Percentiles rank a stretch among this genome's conserved stretches.
phyloP scores from a whole-genome alignment of 1,140 invertebrate genomes.

The Ectropis grisescens region DNA sequence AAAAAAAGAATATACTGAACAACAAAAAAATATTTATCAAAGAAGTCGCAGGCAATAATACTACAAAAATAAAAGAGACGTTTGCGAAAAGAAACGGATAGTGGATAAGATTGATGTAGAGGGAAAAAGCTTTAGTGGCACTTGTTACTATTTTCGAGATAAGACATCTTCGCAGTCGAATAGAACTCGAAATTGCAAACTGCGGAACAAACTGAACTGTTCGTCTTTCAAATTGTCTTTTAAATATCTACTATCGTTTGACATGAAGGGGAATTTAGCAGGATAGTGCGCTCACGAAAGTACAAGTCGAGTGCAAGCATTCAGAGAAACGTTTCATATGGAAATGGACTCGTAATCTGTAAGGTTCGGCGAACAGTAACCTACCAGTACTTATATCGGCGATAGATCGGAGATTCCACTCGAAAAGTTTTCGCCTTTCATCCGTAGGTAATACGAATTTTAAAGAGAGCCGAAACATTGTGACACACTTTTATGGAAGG shows the following conservation, averaged over 20 bases:
- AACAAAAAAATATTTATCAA: too few species aligned
- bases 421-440: constrained; percentile 33
- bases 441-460: constrained; percentile 33
- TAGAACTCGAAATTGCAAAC: too few species aligned
- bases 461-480: constrained; percentile 19
- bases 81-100: too few species aligned
- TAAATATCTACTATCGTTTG: constrained; percentile 19
- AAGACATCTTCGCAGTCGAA: too few species aligned
- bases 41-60: too few species aligned
- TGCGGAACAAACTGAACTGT: not conserved
- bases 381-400: too few species aligned
- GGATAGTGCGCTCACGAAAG: constrained; percentile 34
- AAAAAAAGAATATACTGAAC: too few species aligned
- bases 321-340: constrained; percentile 62
- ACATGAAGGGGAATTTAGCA: constrained; percentile 27
- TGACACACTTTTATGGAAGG: constrained; percentile 5
- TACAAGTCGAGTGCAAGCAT: constrained; percentile 40
- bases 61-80: too few species aligned
- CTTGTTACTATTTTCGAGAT: too few species aligned
- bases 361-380: constrained; percentile 37
- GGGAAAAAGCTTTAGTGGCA: too few species aligned
- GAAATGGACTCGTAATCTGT: constrained; percentile 57
- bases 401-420: constrained; percentile 34
- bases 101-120: too few species aligned
- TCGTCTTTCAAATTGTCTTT: constrained; percentile 11